Percentiles rank a stretch among this genome's conserved stretches.
These are phyloP conservation scores for Nothoprocta pentlandii DNA, from an alignment of 2,113 vertebrate genomes.

Conservation along the genomic window DNA sequence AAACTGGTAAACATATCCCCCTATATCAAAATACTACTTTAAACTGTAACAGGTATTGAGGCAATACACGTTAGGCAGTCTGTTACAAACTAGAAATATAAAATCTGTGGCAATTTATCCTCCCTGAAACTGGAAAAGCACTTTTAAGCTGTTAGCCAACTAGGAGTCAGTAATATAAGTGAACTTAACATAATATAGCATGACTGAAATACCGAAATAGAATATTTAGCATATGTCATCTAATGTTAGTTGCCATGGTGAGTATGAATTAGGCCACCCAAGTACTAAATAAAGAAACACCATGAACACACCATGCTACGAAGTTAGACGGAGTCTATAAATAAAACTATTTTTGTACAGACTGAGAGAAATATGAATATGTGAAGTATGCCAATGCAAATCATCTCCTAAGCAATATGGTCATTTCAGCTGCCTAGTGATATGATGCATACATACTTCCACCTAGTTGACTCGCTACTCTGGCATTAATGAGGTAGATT, in stretches of 20 bases:
- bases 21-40: not conserved
- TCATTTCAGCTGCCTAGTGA: not conserved
- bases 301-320: slow-evolving; percentile 14
- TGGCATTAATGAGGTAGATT: not conserved
- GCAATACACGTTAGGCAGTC: not conserved
- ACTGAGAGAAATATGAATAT: slow-evolving; percentile 13
- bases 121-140: slow-evolving; percentile 24
- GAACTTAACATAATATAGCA: not conserved
- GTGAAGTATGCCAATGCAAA: not conserved
- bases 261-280: slow-evolving; percentile 68
- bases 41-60: not conserved
- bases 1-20: not conserved
- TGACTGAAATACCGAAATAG: slow-evolving; percentile 42
- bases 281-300: slow-evolving; percentile 61
- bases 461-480: not conserved
- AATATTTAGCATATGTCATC: slow-evolving; percentile 67
- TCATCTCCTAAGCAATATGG: not conserved
- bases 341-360: slow-evolving; percentile 54
- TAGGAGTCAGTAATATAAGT: not conserved
- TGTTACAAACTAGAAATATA: not conserved
- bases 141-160: slow-evolving; percentile 5
- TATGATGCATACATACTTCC: not conserved
- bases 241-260: slow-evolving; percentile 64
- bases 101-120: not conserved
- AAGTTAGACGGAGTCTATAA: slow-evolving; percentile 49